Percentiles rank a stretch among this genome's conserved stretches.
Conservation (phyloP, 2,113 vertebrate genomes). For the Sphyrna mokarran region DNA sequence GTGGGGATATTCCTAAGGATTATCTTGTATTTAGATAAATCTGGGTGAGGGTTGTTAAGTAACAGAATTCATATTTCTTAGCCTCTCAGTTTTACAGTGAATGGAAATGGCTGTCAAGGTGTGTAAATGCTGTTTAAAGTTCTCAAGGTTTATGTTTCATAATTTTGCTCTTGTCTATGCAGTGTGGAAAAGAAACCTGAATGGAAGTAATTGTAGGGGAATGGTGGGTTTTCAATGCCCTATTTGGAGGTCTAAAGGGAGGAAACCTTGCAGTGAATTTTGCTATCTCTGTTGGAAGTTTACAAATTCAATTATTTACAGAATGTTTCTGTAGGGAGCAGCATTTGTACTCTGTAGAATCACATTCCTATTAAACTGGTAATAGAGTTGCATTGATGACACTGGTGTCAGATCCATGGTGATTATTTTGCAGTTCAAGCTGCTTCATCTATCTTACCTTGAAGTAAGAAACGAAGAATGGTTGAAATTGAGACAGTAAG, state of each 20-base stretch:
- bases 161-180: neutral
- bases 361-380: neutral
- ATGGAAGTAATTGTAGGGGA: neutral
- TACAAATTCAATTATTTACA: neutral
- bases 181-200: neutral
- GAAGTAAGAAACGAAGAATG: neutral
- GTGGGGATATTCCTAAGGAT: neutral
- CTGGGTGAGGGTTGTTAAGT: neutral
- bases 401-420: neutral
- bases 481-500: neutral
- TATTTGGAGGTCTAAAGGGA: neutral
- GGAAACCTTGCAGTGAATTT: neutral
- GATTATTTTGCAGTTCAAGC: neutral
- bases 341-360: neutral
- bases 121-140: neutral
- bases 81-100: neutral
- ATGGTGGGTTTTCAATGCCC: neutral
- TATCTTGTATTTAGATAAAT: neutral
- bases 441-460: neutral
- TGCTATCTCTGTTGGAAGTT: neutral
- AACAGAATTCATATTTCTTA: neutral
- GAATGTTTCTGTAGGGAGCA: neutral
- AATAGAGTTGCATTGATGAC: neutral
- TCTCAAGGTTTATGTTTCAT: neutral
- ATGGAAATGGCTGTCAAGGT: neutral